Evolutionary conservation across 2,888 invertebrate genomes (phyloP), one percentile per base, ranked within the genome.

Genomic region (Drosophila subsilvestris): DNA sequence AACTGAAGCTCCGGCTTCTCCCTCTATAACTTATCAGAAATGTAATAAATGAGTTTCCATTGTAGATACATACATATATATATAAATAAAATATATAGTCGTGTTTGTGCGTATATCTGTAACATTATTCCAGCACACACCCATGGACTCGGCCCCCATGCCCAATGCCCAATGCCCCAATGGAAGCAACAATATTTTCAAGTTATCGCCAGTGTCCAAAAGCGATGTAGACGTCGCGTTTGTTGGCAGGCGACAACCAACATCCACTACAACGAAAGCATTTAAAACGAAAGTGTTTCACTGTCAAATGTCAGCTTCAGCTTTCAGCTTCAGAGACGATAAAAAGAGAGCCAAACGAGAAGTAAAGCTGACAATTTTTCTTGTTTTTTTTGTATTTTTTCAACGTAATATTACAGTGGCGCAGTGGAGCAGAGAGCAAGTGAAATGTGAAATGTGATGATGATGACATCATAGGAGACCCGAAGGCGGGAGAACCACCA

Each of bases 241-340:
- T 48, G 51, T 48, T 42, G 27, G 44, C 51, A 43, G 51, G 37
- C 59, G 44, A 20, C 68, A 43, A 53, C 56, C 48, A 45, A 56
- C 71, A 67, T 37, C n/a, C 37, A n/a, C 37, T n/a, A 37, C 37
- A 37, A 20, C 51, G 18, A 59, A 37, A 61, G 44, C 63, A 63
- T 66, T 63, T 66, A 44, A 72, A 83, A 75, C 59, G 78, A 80
- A 84, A 80, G 81, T 84, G 81, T 80, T 80, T 84, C 71, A 74
- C 81, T 80, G 85, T 80, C 81, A 84, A 80, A 84, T 80, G 80
- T 80, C 85, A 76, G 63, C 22, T 54, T 47, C 45, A 59, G 58
- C 55, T 59, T 59, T 78, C 44, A 55, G 29, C 17, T 20, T 49
- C 37, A 47, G 44, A 60, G 29, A 49, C 63, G 63, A 63, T 63